Evolutionary conservation across 1,140 invertebrate genomes (phyloP).

Genomic region (Globodera ellingtonae): DNA sequence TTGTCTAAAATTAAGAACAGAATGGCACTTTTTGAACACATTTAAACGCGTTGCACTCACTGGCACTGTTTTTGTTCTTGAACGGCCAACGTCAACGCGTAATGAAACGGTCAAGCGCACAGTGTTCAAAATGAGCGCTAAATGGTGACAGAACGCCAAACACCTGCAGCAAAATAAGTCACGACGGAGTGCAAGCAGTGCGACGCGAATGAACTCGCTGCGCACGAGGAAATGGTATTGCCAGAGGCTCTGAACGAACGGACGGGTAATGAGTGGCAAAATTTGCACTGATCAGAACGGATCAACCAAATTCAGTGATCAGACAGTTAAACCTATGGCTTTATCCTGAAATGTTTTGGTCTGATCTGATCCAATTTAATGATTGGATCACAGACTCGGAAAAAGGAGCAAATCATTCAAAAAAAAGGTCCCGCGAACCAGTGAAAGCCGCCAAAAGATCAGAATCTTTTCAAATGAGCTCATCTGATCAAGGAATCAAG

Average conservation of each 20-base stretch:
- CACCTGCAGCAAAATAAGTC: neutral
- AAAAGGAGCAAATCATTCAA: too few species aligned
- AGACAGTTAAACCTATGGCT: too few species aligned
- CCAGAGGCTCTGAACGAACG: slow-evolving; percentile 24
- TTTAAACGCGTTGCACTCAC: neutral
- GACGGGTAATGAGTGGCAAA: too few species aligned
- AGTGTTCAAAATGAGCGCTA: slow-evolving; percentile 18
- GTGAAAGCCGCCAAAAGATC: too few species aligned
- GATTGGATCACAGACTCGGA: too few species aligned
- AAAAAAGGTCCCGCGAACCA: too few species aligned
- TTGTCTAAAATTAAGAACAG: too few species aligned
- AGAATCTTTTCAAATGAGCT: too few species aligned
- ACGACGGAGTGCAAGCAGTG: neutral
- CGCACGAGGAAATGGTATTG: slow-evolving; percentile 37
- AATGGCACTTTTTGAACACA: neutral
- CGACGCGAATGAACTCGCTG: slow-evolving; percentile 37
- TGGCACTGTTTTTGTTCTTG: neutral
- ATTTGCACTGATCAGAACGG: too few species aligned
- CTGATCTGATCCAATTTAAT: neutral
- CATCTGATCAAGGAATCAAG: too few species aligned
- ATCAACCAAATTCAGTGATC: too few species aligned
- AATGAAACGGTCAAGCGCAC: slow-evolving; percentile 6
- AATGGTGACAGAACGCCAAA: slow-evolving; percentile 5
- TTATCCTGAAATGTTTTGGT: too few species aligned
- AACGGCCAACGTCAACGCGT: neutral